Conservation (phyloP, 1,140 invertebrate genomes). For the Scaptomyza montana region DNA sequence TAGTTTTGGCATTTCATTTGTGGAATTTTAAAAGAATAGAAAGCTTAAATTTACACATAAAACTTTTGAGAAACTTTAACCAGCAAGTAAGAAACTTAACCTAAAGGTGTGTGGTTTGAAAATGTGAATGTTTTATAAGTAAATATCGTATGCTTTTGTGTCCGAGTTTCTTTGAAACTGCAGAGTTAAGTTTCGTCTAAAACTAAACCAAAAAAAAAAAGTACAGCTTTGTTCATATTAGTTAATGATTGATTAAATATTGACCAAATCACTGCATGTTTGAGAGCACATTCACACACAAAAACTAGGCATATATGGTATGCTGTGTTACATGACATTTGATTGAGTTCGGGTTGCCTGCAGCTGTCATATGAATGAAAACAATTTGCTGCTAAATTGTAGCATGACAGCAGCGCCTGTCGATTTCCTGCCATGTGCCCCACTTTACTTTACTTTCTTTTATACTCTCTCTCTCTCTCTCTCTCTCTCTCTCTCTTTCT, state of each 20-base stretch:
- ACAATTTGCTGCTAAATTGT: constrained; percentile 76
- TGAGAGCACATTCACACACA: background rate
- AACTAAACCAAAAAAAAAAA: too few species aligned
- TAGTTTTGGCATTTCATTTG: background rate
- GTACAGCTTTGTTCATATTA: background rate
- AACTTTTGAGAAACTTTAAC: too few species aligned
- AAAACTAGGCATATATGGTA: constrained; percentile 15
- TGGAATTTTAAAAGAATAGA: too few species aligned
- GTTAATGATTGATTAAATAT: constrained; percentile 30
- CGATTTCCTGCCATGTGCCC: constrained; percentile 66
- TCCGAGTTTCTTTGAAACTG: too few species aligned
- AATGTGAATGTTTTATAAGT: too few species aligned
- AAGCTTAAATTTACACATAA: too few species aligned
- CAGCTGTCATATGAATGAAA: constrained; percentile 67
- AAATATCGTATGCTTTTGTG: too few species aligned
- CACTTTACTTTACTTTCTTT: constrained; percentile 2
- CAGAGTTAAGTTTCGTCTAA: background rate
- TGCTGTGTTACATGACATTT: constrained; percentile 39
- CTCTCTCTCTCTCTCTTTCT: constrained; percentile 11
- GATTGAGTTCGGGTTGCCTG: constrained; percentile 58
- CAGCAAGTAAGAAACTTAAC: too few species aligned
- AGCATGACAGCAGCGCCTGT: constrained; percentile 59
- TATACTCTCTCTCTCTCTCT: background rate
- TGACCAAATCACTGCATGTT: constrained; percentile 30
- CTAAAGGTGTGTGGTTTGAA: too few species aligned